Evolutionary conservation across 1,140 invertebrate species (phyloP).

Genomic region (Magallana ariakensis): DNA sequence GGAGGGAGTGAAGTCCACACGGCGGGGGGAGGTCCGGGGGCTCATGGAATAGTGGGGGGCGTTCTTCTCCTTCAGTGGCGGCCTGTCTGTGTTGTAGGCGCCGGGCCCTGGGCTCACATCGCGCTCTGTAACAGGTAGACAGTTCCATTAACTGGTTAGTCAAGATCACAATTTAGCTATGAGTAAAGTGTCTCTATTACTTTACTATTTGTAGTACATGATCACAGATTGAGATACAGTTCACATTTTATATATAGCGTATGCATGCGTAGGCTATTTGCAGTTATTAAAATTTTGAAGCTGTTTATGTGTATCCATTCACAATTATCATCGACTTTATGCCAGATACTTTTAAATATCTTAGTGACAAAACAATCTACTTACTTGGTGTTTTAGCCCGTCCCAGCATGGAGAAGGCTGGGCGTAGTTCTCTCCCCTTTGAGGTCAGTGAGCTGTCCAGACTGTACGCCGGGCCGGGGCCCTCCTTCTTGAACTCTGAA

Average conservation of each 20-base stretch:
- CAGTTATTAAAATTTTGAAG: no score
- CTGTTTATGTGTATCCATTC: no score
- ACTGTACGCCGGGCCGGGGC: slow-evolving; percentile 61
- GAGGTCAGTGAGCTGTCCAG: slow-evolving; percentile 55
- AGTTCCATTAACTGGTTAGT: no score
- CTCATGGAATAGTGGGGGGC: slow-evolving; percentile 65
- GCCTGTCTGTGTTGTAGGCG: slow-evolving; percentile 56
- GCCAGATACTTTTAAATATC: no score
- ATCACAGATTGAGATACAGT: no score
- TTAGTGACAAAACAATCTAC: not conserved
- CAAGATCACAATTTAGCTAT: no score
- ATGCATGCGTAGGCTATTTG: no score
- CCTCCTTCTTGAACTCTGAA: slow-evolving; percentile 13
- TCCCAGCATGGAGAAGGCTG: slow-evolving; percentile 57
- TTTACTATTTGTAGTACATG: no score
- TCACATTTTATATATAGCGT: no score
- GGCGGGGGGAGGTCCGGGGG: slow-evolving; percentile 48
- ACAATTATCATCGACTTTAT: no score
- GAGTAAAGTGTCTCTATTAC: no score
- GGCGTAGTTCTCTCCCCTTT: slow-evolving; percentile 44
- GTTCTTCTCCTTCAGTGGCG: slow-evolving; percentile 46
- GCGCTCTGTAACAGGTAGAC: slow-evolving; percentile 47
- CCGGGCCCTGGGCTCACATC: slow-evolving; percentile 61
- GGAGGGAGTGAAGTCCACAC: slow-evolving; percentile 56
- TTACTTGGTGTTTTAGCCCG: slow-evolving; percentile 56